Percentiles rank a stretch among this genome's conserved stretches.
These are phyloP conservation scores for Moxostoma hubbsi DNA, from an alignment of 2,797 vertebrate genomes.

Conservation along the genomic window DNA sequence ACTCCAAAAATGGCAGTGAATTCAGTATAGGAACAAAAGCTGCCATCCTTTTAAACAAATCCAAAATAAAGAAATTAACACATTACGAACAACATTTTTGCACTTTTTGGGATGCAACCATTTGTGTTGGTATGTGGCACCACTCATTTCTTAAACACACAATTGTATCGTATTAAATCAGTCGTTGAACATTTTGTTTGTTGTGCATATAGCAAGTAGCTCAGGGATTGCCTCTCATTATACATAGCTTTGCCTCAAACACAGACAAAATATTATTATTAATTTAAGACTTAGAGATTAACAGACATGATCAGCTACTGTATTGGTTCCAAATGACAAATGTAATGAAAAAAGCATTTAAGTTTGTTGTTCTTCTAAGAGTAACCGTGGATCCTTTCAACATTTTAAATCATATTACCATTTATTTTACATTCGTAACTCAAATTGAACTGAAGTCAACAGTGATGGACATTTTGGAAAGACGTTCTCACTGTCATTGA, in stretches of 20 bases:
- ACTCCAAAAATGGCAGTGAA: too few relatives aligned
- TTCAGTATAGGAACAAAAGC: too few relatives aligned
- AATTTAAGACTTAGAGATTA: too few relatives aligned
- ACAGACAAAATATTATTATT: background rate
- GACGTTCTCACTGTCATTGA: too few relatives aligned
- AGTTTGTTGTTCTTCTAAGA: background rate
- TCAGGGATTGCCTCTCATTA: background rate
- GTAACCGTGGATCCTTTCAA: background rate
- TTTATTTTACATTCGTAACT: background rate
- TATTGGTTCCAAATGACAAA: too few relatives aligned
- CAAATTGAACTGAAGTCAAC: background rate
- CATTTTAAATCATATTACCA: background rate
- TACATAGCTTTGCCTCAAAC: background rate
- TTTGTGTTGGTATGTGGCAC: constrained; percentile 66
- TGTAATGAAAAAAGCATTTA: too few relatives aligned
- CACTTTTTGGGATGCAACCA: constrained; percentile 53
- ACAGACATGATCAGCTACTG: too few relatives aligned
- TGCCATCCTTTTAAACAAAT: too few relatives aligned
- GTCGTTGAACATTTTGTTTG: background rate
- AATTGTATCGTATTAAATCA: background rate
- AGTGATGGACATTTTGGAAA: too few relatives aligned
- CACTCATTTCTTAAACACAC: background rate
- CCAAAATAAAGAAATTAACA: constrained; percentile 74
- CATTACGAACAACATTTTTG: constrained; percentile 59
- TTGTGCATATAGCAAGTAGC: background rate